Evolutionary conservation across 1,140 invertebrate species (phyloP), one percentile per base, ranked within the genome.

Genomic region (Drosophila dunni): DNA sequence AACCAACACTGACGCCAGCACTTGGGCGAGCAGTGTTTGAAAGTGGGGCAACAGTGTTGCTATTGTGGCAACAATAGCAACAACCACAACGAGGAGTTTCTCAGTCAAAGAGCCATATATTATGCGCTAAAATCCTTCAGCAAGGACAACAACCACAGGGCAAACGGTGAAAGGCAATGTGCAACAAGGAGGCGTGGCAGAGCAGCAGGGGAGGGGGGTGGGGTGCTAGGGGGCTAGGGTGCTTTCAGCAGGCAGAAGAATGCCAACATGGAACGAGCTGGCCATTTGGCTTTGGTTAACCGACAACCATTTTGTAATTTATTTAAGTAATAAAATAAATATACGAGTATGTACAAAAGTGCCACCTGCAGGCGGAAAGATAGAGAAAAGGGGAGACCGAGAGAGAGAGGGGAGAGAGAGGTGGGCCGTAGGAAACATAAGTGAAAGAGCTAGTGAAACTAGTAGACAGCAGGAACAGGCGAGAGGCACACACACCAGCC

Each of bases 321-420:
- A 88, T 88, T 88, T 88, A 88, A 88, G 83, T 88, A 88, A 88
- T 88, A 88, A 88, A 88, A 88, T 88, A 88, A 86, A 86, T 89
- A 88, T 88, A 62, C 71, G 71, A 69, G 65, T 48, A 71, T 74
- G 73, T 72, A 79, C 71, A 79, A 33, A 33, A 42, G 40, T 29
- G 46, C 46, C 17, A 50, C 46, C 46, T 50, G 29, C 74, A 54
- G 29, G 58, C 1, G n/a, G 34, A 29, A 17, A 9, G 8, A 6
- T 17, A 38, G 7, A 1, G 17, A 42, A n/a, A n/a, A n/a, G n/a
- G n/a, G n/a, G n/a, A n/a, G n/a, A n/a, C n/a, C n/a, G n/a, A n/a
- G 60, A 2, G 36, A n/a, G 10, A 20, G 13, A 34, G 36, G 4
- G n/a, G 13, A 13, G 34, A 29, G 29, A 3, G 20, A 4, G 48